Base-by-base conservation (phyloP, 2,113 vertebrate genomes). In the Passer domesticus region DNA sequence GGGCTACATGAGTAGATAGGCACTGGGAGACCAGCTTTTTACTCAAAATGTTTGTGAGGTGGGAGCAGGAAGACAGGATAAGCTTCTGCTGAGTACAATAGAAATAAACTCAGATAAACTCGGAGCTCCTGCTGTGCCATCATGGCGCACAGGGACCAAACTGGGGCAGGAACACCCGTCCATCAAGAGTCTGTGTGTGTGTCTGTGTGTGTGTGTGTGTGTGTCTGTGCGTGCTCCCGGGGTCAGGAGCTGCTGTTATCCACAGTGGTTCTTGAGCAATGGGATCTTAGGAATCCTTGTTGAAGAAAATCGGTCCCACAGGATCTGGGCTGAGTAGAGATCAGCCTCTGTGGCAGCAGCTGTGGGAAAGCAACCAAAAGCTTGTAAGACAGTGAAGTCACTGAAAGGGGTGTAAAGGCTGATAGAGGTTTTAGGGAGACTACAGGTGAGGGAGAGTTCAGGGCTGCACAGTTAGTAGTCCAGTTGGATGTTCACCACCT, bases 21-120 rank as follows among this genome's bases (percentile, higher is more conserved):
- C 27, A 15, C 14, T 39, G 27, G 13, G 13, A 12, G n/a, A 60
- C 13, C 30, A 35, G 11, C 9, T 50, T 76, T 86, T 80, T 44
- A 11, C 13, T 31, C 13, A 3, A 20, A 68, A 27, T 67, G 22
- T 9, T 41, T 70, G 20, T 28, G 37, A 12, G 19, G 9, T 9
- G 2, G 5, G 5, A 15, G 3, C 0, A 0, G 25, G 6, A 8
- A 23, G 23, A 63, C 11, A 63, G 22, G 31, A 31, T 50, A 69
- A 62, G 37, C 1, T 6, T 24, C 39, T 60, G 63, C 41, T 37
- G 47, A 49, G 25, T 43, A 69, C 28, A 49, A 5, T 31, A 69
- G 37, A 69, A 83, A 35, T 35, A 55, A 76, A 62, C 7, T 41
- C 28, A 67, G 19, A 24, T 52, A 59, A 74, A 37, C 7, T n/a